Evolutionary conservation across 2,113 vertebrate genomes (phyloP).

Genomic region (Motacilla tschutschensis): DNA sequence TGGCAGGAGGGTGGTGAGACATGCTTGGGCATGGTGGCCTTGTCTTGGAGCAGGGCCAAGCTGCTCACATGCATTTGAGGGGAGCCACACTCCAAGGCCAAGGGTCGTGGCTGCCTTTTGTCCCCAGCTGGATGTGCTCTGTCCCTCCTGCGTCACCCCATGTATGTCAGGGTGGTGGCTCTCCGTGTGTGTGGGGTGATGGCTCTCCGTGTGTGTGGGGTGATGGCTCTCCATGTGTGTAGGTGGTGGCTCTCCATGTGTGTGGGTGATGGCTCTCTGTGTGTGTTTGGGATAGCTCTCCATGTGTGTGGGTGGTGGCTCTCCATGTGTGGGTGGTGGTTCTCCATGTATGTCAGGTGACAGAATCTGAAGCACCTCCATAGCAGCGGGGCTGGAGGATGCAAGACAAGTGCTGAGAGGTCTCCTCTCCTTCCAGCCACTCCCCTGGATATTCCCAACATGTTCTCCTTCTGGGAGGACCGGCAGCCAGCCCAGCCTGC

Average conservation of each 20-base stretch:
- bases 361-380: background rate
- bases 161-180: background rate
- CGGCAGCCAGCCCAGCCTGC: slow-evolving; percentile 57
- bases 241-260: no score
- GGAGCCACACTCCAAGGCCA: background rate
- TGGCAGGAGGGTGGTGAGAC: background rate
- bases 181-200: background rate
- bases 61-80: fast-evolving
- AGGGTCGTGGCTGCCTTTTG: background rate
- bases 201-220: background rate
- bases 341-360: fast-evolving
- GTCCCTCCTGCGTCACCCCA: background rate
- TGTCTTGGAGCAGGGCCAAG: background rate
- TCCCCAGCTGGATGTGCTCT: background rate
- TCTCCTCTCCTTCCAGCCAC: slow-evolving; percentile 54
- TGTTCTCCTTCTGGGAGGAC: slow-evolving; percentile 87
- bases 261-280: no score
- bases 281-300: no score
- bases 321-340: no score
- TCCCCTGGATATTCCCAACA: slow-evolving; percentile 73
- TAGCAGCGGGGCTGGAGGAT: background rate
- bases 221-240: background rate
- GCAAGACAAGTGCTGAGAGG: background rate
- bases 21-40: background rate
- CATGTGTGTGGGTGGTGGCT: no score